phyloP scores from a whole-genome alignment of 2,797 vertebrate species.

The Gobio occitaniae region DNA sequence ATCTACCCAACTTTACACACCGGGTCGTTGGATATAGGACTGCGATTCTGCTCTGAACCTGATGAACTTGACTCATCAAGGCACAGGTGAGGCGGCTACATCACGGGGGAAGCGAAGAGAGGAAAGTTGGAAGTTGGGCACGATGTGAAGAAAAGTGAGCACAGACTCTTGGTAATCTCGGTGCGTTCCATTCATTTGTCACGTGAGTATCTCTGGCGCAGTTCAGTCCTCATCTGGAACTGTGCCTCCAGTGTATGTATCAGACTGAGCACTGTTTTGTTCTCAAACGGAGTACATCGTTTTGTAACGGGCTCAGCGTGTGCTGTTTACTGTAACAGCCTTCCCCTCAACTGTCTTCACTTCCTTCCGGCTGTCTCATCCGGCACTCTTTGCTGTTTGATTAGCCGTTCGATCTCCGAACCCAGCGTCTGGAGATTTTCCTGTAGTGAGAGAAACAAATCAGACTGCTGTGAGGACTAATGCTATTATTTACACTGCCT shows the following conservation, averaged over 20 bases:
- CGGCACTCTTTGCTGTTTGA: conserved; percentile 89
- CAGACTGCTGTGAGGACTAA: conserved; percentile 14
- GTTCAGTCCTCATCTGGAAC: conserved; percentile 39
- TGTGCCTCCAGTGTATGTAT: conserved; percentile 33
- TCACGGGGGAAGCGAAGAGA: conserved; percentile 23
- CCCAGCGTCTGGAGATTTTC: conserved; percentile 97
- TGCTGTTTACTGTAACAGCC: conserved; percentile 21
- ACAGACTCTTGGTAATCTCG: neutral
- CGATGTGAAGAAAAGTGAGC: conserved; percentile 25
- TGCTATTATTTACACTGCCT: neutral
- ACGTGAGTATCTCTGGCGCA: neutral
- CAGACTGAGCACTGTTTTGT: neutral
- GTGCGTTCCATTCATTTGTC: conserved; percentile 10
- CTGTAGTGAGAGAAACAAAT: conserved; percentile 69
- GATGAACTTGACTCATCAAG: conserved; percentile 29
- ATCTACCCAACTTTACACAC: conserved; percentile 24
- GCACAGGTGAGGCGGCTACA: conserved; percentile 41
- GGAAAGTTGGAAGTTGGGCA: conserved; percentile 21
- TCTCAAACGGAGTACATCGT: conserved; percentile 5
- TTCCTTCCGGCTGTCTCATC: conserved; percentile 79
- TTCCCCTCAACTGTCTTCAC: conserved; percentile 62
- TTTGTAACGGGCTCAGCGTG: neutral
- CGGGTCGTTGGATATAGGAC: conserved; percentile 18
- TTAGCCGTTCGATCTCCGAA: conserved; percentile 94
- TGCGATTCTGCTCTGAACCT: conserved; percentile 14